Evolutionary conservation across 2,113 vertebrate species (phyloP).

Genomic region (Engystomops pustulosus): DNA sequence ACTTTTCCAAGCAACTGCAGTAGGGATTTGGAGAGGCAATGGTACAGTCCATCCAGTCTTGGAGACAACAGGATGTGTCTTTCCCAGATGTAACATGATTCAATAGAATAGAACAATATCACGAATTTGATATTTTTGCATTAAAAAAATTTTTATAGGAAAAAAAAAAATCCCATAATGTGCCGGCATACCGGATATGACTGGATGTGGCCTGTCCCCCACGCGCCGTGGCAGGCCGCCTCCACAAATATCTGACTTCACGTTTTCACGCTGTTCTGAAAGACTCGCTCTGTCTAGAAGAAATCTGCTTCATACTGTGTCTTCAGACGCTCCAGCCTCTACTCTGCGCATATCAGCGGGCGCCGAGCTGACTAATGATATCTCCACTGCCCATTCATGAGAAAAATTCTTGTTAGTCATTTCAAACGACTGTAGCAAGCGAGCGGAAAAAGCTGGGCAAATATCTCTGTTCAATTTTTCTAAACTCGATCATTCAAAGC

Average conservation of each 20-base stretch:
- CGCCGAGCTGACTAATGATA: background rate
- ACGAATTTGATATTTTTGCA: too few relatives aligned
- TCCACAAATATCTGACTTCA: background rate
- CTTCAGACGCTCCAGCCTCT: background rate
- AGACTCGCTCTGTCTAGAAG: background rate
- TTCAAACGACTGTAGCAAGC: background rate
- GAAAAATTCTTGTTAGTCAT: background rate
- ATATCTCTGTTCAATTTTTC: too few relatives aligned
- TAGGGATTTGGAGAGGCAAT: too few relatives aligned
- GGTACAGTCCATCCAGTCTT: too few relatives aligned
- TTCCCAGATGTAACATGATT: too few relatives aligned
- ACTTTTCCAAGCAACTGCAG: too few relatives aligned
- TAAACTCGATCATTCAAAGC: too few relatives aligned
- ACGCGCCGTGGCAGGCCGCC: background rate
- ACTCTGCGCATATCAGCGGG: background rate
- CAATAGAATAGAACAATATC: too few relatives aligned
- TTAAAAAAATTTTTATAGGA: background rate
- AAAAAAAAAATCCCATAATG: background rate
- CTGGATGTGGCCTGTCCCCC: background rate
- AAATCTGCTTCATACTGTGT: background rate
- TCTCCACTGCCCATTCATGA: background rate
- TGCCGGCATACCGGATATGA: background rate
- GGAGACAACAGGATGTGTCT: too few relatives aligned
- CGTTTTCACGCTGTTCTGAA: background rate
- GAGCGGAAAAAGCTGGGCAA: background rate